Evolutionary conservation across 1,140 invertebrate genomes (phyloP), one percentile per base, ranked within the genome.

Genomic region (Drosophila ironensis): DNA sequence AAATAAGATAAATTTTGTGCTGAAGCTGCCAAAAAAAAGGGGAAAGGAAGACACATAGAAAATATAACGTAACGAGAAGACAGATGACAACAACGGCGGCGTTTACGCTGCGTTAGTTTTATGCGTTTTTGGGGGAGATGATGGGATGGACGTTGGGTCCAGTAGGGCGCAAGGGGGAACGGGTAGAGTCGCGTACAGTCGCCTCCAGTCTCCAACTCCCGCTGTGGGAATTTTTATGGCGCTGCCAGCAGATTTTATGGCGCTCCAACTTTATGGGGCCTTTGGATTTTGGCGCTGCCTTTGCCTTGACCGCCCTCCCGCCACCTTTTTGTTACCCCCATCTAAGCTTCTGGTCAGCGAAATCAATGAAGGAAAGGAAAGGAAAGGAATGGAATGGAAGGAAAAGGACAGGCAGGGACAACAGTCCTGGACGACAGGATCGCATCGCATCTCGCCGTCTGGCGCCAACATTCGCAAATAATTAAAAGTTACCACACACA

Each of bases 241-340:
- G 40, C 51, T 88, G 86, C 86, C 81, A 87, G 81, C 74, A 81
- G 74, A 87, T 88, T 88, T 88, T 88, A 88, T 88, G 87, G 87
- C 75, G 87, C 87, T 88, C 81, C 75, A 63, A 88, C 75, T 88
- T 88, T 88, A 88, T 88, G 81, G 77, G 75, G 54, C 57, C 76
- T 74, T 82, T 87, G 76, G 86, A 74, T 80, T 68, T 71, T 75
- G 64, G 41, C 72, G 40, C 53, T 61, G 27, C 56, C 66, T 69
- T 67, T 28, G 71, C 72, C 53, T 42, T 46, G 38, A 40, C 38
- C 44, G 9, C 11, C 14, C 57, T 22, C 9, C 20, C 28, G 35
- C 2, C 33, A 9, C 30, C 11, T 12, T 5, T 11, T n/a, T n/a
- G n/a, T 17, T 14, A 6, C 5, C 8, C 6, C 19, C 30, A 28